Conservation (phyloP, 2,888 invertebrate species). For the Andrena minutula region DNA sequence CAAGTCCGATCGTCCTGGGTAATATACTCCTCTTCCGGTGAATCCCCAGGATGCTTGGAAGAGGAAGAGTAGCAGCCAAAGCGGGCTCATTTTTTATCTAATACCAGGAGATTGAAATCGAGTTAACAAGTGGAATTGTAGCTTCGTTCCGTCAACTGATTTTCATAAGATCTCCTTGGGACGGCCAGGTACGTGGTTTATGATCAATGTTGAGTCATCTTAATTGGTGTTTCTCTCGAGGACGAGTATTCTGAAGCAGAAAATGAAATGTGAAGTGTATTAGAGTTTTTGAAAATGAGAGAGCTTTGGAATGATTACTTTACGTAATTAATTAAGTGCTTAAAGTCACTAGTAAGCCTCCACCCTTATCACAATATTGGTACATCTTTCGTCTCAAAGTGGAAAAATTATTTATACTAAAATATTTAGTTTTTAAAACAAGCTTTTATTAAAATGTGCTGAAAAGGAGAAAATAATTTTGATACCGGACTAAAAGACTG, state of each 20-base stretch:
- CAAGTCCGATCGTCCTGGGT: constrained; percentile 81
- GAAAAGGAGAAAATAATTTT: too few species aligned
- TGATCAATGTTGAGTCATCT: not conserved
- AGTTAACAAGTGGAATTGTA: not conserved
- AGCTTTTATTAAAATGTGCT: too few species aligned
- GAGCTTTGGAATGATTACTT: not conserved
- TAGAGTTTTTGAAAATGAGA: not conserved
- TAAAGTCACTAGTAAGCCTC: too few species aligned
- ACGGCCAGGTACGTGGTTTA: not conserved
- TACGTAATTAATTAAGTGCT: too few species aligned
- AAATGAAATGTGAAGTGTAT: not conserved
- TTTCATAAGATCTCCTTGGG: not conserved
- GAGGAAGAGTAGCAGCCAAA: constrained; percentile 46
- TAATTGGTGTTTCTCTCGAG: not conserved
- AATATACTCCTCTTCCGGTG: constrained; percentile 71
- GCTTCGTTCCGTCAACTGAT: not conserved
- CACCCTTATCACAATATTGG: too few species aligned
- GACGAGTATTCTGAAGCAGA: not conserved
- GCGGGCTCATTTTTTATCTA: constrained; percentile 40
- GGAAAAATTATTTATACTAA: too few species aligned
- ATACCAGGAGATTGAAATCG: not conserved
- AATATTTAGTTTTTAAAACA: too few species aligned
- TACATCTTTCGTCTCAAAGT: too few species aligned
- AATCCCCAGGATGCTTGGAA: constrained; percentile 66
- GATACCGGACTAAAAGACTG: too few species aligned